phyloP scores from a whole-genome alignment of 2,113 vertebrate species.

The Nerophis ophidion region DNA sequence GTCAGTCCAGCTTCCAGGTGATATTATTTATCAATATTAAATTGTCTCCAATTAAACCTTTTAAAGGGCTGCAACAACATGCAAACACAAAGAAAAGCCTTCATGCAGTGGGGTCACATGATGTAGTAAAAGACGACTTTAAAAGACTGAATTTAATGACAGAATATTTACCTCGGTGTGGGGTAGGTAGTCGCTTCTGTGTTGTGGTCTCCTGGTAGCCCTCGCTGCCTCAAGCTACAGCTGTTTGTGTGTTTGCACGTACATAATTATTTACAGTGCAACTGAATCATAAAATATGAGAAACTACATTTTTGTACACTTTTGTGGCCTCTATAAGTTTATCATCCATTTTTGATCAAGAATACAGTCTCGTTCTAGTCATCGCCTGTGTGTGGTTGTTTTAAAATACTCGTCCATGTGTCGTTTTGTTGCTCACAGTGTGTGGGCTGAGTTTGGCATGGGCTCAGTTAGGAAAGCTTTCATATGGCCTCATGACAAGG shows the following conservation, averaged over 20 bases:
- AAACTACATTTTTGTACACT: not conserved
- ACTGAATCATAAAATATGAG: not conserved
- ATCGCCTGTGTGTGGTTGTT: not conserved
- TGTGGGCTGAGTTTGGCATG: not conserved
- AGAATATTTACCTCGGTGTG: conserved; percentile 47
- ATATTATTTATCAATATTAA: conserved; percentile 70
- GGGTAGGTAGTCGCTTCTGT: conserved; percentile 53
- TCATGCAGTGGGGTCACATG: conserved; percentile 47
- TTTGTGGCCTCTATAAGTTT: no score
- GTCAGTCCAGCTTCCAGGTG: conserved; percentile 46
- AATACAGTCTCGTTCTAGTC: not conserved
- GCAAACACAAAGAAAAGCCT: conserved; percentile 59
- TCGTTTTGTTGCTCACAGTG: not conserved
- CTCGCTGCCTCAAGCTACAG: conserved; percentile 20
- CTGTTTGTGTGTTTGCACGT: conserved; percentile 4
- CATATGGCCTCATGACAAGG: not conserved
- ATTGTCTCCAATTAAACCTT: conserved; percentile 56
- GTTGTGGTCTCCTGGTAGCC: conserved; percentile 36
- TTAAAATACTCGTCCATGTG: not conserved
- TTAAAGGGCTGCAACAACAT: conserved; percentile 60
- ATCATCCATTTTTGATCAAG: no score
- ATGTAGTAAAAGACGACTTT: conserved; percentile 55
- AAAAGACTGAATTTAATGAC: conserved; percentile 54
- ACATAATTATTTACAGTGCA: not conserved
- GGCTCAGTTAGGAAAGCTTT: not conserved